Evolutionary conservation across 2,797 vertebrate genomes (phyloP), one percentile per base, ranked within the genome.

Genomic region (Anabas testudineus): DNA sequence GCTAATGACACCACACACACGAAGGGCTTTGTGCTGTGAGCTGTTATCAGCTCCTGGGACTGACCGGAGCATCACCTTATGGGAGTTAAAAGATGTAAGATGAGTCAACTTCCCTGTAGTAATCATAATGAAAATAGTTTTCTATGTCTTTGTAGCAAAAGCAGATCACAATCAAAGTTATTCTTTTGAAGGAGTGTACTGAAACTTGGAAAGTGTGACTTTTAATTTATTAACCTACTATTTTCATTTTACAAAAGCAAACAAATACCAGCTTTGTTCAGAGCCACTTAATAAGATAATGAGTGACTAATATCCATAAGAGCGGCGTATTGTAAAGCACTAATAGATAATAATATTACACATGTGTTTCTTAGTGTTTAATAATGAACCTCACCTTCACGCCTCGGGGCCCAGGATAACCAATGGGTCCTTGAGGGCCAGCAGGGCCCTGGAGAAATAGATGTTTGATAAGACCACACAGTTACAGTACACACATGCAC

Each of bases 361-460:
- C 67, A 53, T 51, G 0, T 7, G 57, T 67, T 49, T 28, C n/a
- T 32, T n/a, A 46, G 12, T 10, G 1, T n/a, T 53, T 45, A 24
- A 76, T 41, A 49, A 69, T 58, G 19, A 65, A 83, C 95, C 28
- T 94, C 84, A 99, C 98, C 96, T 99, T 99, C 52, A 99, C 97
- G 49, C 98, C 98, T 3, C 98, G 94, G 2, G 96, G 92, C 5
- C 98, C 98, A 3, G 98, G 98, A 61, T 99, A 99, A 71, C 98
- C 98, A 0, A 99, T 93, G n/a, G 96, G 96, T 75, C 98, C 98
- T 92, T 99, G 98, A 78, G 98, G 95, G 46, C 98, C 98, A 9
- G 95, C 76, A 0, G 98, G 97, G 72, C 98, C 98, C 98, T 99
- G 81, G 1, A 75, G 68, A 81, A 72, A 87, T 1, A 76, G 2